These are phyloP conservation scores for Drosophila robusta DNA, from an alignment of 2,888 invertebrate species.

Conservation along the genomic window DNA sequence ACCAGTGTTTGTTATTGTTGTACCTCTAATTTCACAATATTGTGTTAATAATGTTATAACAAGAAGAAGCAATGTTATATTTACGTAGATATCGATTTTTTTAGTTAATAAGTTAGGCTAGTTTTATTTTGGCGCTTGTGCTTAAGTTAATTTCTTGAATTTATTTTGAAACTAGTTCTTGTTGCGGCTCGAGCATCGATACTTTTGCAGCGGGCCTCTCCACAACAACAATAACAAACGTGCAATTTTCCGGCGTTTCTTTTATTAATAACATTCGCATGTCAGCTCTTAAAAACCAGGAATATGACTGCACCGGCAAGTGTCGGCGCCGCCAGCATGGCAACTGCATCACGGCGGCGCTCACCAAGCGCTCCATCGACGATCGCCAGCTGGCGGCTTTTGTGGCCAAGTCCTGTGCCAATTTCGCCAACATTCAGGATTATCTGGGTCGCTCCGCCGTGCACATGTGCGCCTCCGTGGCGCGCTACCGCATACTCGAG, in stretches of 20 bases:
- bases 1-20: neutral
- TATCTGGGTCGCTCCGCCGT: conserved; percentile 91
- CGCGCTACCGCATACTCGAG: conserved; percentile 88
- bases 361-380: conserved; percentile 88
- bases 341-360: conserved; percentile 87
- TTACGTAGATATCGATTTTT: neutral
- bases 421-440: conserved; percentile 87
- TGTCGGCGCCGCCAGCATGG: conserved; percentile 86
- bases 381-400: conserved; percentile 87
- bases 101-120: neutral
- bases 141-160: neutral
- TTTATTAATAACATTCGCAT: conserved; percentile 40
- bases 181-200: conserved; percentile 13
- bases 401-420: conserved; percentile 87
- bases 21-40: conserved; percentile 17
- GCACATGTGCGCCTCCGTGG: conserved; percentile 92
- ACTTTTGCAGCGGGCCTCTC: conserved; percentile 3
- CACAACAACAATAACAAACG: conserved; percentile 27
- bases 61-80: neutral
- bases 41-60: neutral
- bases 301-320: conserved; percentile 87
- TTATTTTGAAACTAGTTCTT: neutral
- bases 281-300: conserved; percentile 75
- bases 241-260: conserved; percentile 31
- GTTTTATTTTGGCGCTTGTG: neutral